A percentile compares a stretch with the other conserved stretches of the same genome.
These are phyloP conservation scores for Apocrypta bakeri DNA, from an alignment of 1,140 invertebrate species.

Conservation along the genomic window DNA sequence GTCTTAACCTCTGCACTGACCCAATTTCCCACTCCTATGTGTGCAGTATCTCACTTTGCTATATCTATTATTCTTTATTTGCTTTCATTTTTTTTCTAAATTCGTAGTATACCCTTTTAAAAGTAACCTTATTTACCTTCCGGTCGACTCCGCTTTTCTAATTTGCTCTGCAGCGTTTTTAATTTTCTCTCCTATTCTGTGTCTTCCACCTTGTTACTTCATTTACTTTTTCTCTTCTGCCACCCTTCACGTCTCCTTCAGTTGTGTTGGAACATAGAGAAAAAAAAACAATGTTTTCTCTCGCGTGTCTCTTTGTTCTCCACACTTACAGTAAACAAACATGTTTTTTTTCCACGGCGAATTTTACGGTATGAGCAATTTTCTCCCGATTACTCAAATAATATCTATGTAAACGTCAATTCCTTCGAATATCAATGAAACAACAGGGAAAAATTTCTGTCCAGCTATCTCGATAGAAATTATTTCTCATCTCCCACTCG, in stretches of 20 bases:
- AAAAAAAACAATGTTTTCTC: neutral
- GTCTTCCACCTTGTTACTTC: neutral
- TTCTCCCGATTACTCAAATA: too few relatives aligned
- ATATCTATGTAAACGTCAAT: too few relatives aligned
- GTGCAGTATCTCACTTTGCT: neutral
- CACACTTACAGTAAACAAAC: too few relatives aligned
- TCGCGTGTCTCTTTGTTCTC: neutral
- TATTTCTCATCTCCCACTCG: neutral
- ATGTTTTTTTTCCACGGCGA: too few relatives aligned
- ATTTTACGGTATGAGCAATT: too few relatives aligned
- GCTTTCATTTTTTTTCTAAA: neutral
- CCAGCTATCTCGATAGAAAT: neutral
- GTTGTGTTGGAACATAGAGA: too few relatives aligned
- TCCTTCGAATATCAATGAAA: too few relatives aligned
- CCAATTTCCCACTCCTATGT: neutral
- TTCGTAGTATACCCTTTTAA: neutral
- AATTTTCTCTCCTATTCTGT: neutral
- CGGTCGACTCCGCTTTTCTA: neutral
- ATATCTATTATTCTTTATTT: slow-evolving; percentile 19
- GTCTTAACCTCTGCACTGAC: neutral
- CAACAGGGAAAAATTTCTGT: too few relatives aligned
- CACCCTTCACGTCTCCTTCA: neutral
- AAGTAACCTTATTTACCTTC: slow-evolving; percentile 3
- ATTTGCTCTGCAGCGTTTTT: slow-evolving; percentile 25
- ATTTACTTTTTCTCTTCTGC: neutral